Base-by-base conservation (phyloP, 2,797 vertebrate genomes). In the Danio aesculapii region DNA sequence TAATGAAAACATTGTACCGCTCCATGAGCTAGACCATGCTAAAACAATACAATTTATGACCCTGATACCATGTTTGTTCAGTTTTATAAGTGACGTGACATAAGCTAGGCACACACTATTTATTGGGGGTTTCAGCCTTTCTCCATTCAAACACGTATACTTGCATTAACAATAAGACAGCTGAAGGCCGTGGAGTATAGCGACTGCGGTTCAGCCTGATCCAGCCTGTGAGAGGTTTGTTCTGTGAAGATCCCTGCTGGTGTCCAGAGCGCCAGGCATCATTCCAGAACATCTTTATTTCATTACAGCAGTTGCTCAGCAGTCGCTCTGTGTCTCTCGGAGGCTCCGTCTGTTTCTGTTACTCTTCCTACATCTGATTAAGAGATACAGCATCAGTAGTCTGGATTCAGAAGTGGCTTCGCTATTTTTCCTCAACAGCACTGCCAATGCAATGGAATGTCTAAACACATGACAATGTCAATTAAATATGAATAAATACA, bases 221-320 rank as follows among this genome's bases (percentile, higher is more conserved):
- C 4, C 74, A 64, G 17, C 11, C 10, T 43, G 21, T 53, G 39
- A 59, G 71, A 57, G 17, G 47, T 43, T 73, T 68, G 47, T 49
- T 58, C 50, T 81, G 52, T 75, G 61, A 44, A 49, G 76, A 66
- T 58, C 52, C 57, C 67, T 10, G 66, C 73, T 44, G 52, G 81
- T 69, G 76, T 71, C 49, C 69, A 69, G 55, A 66, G 63, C 12
- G 50, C 46, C 79, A 77, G 74, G 68, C 78, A 85, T 87, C 81
- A 85, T 87, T 87, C 86, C 86, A 85, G 75, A 77, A 87, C 86
- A 87, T 84, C 81, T 84, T 87, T 85, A 87, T 78, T 84, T 82
- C 82, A 87, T 84, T 83, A 86, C 50, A 62, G 63, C 80, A 80
- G 83, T 64, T 68, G 74, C 68, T 72, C 78, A 66, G 79, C 77